Evolutionary conservation across 2,113 vertebrate genomes (phyloP), one percentile per base, ranked within the genome.

Genomic region (Candoia aspera): DNA sequence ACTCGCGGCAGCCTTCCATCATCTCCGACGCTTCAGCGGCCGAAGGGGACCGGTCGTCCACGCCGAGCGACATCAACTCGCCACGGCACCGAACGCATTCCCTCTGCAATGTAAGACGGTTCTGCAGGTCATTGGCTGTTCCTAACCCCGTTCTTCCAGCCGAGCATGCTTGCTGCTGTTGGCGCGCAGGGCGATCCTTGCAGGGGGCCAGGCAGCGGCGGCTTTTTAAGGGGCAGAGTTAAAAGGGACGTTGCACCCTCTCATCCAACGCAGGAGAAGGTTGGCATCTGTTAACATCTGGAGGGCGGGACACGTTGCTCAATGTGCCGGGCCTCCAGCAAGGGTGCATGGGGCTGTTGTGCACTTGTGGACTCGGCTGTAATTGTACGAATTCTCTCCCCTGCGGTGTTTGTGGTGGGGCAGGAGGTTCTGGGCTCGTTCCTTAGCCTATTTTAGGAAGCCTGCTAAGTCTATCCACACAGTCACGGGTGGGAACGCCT

Each of bases 1-100:
- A 99, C 96, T 99, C 99, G 17, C 98, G 99, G 94, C 99, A 99
- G 97, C 98, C 98, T 24, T 99, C 99, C 68, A 97, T 99, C 97
- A 98, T 99, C 97, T 99, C 99, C 0, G 99, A 99, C 0, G 98
- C 98, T 4, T 99, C 99, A 0, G 98, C 98, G 0, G 95, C 98
- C 4, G 99, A 99, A 95, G 99, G 98, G 0, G 99, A 99, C 97
- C 97, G 99, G n/a, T 99, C 99, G 0, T 99, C 99, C 92, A 99
- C 99, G 0, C 99, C 99, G 0, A 99, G 99, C 0, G 99, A 99
- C 98, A 99, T 99, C 98, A 99, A 99, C 98, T 99, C 99, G 0
- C 99, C 99, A 0, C 98, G 99, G 91, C 99, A 99, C 95, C 98
- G 99, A 98, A 99, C 99, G 1, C 99, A 99, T 97, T 99, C 99